Percentiles rank a stretch among this genome's conserved stretches.
phyloP scores from a whole-genome alignment of 2,797 vertebrate genomes.

The Platyrinchus mystaceus region DNA sequence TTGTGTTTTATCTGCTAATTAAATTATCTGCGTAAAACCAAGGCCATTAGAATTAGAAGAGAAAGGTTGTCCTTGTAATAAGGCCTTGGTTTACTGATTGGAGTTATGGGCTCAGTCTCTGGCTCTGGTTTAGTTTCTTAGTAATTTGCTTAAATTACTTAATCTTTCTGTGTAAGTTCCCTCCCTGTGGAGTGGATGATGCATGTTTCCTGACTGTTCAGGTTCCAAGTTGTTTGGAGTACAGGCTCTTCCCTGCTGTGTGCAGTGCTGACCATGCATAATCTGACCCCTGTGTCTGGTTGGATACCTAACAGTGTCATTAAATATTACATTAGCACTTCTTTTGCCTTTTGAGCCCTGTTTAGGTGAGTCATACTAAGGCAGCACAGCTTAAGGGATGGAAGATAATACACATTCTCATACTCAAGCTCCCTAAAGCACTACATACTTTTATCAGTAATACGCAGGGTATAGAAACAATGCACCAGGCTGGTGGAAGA shows the following conservation, averaged over 20 bases:
- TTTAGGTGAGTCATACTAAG: background rate
- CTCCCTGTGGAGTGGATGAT: background rate
- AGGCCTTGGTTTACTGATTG: background rate
- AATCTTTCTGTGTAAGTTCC: background rate
- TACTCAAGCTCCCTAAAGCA: background rate
- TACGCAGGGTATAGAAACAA: background rate
- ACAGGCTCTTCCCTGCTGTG: background rate
- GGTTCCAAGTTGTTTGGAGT: background rate
- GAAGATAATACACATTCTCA: background rate
- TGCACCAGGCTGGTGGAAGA: background rate
- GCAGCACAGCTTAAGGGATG: background rate
- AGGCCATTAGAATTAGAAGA: background rate
- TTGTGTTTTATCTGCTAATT: background rate
- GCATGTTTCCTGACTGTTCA: background rate
- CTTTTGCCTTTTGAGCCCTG: background rate
- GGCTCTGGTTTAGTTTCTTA: background rate
- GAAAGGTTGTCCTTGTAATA: background rate
- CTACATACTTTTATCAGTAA: background rate
- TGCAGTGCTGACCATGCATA: background rate
- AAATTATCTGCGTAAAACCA: background rate
- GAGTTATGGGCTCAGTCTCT: background rate
- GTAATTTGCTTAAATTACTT: background rate
- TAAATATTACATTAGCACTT: background rate
- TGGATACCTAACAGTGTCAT: background rate
- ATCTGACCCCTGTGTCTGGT: background rate